Conservation (phyloP, 2,797 vertebrate genomes). For the Pitangus sulphuratus region DNA sequence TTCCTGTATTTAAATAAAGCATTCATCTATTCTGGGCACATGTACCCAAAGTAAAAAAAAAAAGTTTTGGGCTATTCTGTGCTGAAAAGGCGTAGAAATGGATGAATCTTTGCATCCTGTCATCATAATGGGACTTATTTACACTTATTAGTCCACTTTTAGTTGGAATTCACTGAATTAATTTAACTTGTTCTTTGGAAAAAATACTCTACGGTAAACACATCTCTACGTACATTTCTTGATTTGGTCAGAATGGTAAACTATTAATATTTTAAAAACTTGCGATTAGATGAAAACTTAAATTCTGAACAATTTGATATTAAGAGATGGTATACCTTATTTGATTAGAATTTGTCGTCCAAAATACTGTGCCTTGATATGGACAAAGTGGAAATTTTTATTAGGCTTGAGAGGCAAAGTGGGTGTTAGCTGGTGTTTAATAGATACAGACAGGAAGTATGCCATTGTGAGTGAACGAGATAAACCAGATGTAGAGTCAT, state of each 20-base stretch:
- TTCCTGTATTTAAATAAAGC: conserved; percentile 54
- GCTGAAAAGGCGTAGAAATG: neutral
- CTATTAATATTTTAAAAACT: neutral
- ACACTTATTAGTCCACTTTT: neutral
- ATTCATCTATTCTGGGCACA: conserved; percentile 46
- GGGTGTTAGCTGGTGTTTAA: conserved; percentile 27
- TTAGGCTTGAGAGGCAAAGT: conserved; percentile 2
- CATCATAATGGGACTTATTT: neutral
- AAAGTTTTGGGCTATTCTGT: neutral
- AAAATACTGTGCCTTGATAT: neutral
- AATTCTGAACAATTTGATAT: neutral
- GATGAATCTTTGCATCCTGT: neutral
- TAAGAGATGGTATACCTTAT: neutral
- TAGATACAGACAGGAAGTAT: conserved; percentile 48
- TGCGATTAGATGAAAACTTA: neutral
- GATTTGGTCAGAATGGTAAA: neutral
- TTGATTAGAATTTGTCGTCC: neutral
- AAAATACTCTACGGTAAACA: neutral
- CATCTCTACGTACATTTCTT: neutral
- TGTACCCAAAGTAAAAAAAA: neutral
- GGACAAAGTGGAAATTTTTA: neutral
- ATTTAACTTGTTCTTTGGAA: neutral
- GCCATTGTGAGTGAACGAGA: conserved; percentile 34
- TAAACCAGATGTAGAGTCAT: conserved; percentile 59
- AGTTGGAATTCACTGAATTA: neutral